phyloP scores from a whole-genome alignment of 2,888 invertebrate species.

The Germaria angustata region DNA sequence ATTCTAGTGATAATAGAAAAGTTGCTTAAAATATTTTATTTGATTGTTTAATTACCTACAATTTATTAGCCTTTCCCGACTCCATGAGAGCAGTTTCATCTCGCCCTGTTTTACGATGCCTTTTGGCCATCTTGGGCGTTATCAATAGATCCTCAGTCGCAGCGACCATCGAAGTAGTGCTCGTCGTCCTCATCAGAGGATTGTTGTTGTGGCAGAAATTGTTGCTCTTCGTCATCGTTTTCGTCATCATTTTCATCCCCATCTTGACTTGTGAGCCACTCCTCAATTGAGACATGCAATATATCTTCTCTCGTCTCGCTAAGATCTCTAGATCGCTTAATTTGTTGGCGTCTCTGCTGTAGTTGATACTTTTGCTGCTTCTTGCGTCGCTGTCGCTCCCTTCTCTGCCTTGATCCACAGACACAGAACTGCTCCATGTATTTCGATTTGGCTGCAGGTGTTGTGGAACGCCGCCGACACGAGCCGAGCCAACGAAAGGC shows the following conservation, averaged over 20 bases:
- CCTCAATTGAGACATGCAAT: slow-evolving; percentile 81
- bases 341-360: slow-evolving; percentile 79
- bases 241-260: slow-evolving; percentile 71
- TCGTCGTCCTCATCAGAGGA: slow-evolving; percentile 78
- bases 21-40: not conserved
- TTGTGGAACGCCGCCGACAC: slow-evolving; percentile 74
- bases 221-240: slow-evolving; percentile 70
- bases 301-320: slow-evolving; percentile 82
- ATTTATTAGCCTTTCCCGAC: slow-evolving; percentile 79
- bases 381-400: slow-evolving; percentile 75
- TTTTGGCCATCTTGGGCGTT: slow-evolving; percentile 66
- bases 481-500: slow-evolving; percentile 73
- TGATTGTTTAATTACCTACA: slow-evolving; percentile 74
- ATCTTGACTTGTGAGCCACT: slow-evolving; percentile 80
- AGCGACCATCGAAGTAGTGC: slow-evolving; percentile 79
- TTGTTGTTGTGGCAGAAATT: slow-evolving; percentile 66
- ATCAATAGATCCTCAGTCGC: slow-evolving; percentile 70
- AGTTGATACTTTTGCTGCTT: slow-evolving; percentile 76
- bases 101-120: slow-evolving; percentile 74
- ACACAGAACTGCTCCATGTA: slow-evolving; percentile 87
- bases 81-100: slow-evolving; percentile 78
- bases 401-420: slow-evolving; percentile 81
- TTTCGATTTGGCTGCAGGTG: slow-evolving; percentile 80
- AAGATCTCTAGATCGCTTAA: slow-evolving; percentile 85
- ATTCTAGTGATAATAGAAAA: slow-evolving; percentile 70